Percentiles rank a stretch among this genome's conserved stretches.
Conservation (phyloP, 2,113 vertebrate genomes). For the Pterocles orientalis region DNA sequence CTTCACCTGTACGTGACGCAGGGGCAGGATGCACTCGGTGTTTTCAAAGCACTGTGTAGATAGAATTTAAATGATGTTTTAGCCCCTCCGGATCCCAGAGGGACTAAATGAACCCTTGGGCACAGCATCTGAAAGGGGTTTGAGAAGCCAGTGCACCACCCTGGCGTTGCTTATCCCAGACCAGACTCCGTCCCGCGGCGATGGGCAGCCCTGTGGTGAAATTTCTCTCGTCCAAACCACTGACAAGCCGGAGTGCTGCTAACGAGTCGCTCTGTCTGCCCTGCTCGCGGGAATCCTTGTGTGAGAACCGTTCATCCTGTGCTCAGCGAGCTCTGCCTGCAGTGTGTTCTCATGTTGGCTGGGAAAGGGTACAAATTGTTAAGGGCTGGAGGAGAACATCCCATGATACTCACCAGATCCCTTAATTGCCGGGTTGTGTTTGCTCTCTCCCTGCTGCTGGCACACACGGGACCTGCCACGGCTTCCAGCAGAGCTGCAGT, state of each 20-base stretch:
- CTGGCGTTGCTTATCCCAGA: background rate
- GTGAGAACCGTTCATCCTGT: background rate
- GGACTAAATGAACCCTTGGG: accelerated
- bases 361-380: background rate
- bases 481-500: no score
- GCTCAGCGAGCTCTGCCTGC: background rate
- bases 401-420: background rate
- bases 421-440: background rate
- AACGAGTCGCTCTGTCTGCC: background rate
- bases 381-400: background rate
- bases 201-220: background rate
- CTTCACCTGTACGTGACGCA: accelerated
- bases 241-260: background rate
- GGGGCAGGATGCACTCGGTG: background rate
- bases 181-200: accelerated
- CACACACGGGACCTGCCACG: accelerated
- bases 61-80: accelerated
- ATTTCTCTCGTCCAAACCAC: background rate
- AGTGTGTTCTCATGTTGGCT: background rate
- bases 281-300: background rate
- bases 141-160: accelerated
- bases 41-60: background rate
- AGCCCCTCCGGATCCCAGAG: background rate
- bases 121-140: background rate
- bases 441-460: background rate